Evolutionary conservation across 2,888 invertebrate genomes (phyloP).

Genomic region (Pyralis farinalis): DNA sequence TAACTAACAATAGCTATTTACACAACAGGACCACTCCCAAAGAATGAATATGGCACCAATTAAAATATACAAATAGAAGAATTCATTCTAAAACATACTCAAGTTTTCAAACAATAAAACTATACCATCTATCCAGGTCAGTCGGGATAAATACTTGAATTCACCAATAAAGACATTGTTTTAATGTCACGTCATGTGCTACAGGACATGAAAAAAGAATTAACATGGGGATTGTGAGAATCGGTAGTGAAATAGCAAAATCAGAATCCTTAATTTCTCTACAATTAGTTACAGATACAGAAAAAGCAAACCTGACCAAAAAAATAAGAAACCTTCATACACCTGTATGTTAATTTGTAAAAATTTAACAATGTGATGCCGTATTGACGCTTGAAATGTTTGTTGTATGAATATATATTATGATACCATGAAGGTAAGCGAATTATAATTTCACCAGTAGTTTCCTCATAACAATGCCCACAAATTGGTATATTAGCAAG

Average conservation of each 20-base stretch:
- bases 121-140: no score
- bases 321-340: conserved; percentile 6
- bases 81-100: conserved; percentile 13
- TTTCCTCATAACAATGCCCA: no score
- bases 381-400: no score
- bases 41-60: conserved; percentile 53
- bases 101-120: conserved; percentile 8
- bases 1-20: conserved; percentile 27
- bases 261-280: neutral
- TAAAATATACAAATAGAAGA: conserved; percentile 24
- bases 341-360: no score
- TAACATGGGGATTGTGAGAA: no score
- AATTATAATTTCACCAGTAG: no score
- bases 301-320: conserved; percentile 12
- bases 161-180: conserved; percentile 47
- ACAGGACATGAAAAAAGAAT: neutral
- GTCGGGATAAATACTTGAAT: conserved; percentile 13
- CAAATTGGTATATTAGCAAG: no score
- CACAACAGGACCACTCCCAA: conserved; percentile 33
- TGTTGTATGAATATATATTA: no score
- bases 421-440: no score
- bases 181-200: conserved; percentile 6
- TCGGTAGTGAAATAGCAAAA: no score
- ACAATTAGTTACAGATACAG: conserved; percentile 1
- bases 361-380: no score